These are phyloP conservation scores for Apocrypta bakeri DNA, from an alignment of 1,140 invertebrate species.

Conservation along the genomic window DNA sequence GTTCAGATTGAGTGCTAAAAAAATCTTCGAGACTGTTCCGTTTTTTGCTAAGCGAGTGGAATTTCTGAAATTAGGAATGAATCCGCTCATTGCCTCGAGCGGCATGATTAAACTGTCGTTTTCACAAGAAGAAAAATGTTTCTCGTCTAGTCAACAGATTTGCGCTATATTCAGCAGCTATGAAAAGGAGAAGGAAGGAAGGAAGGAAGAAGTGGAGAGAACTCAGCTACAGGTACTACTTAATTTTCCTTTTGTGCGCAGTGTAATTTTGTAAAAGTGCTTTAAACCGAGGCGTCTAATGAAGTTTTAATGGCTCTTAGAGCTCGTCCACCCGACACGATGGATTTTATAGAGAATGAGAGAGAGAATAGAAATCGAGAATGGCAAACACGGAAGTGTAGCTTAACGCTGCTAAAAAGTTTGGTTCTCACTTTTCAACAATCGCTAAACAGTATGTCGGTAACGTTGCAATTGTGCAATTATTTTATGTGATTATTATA, in stretches of 20 bases:
- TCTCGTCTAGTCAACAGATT: constrained; percentile 29
- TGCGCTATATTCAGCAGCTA: not conserved
- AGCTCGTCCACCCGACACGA: constrained; percentile 29
- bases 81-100: constrained; percentile 17
- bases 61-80: constrained; percentile 37
- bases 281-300: constrained; percentile 51
- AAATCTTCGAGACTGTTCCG: constrained; percentile 1
- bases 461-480: too few species aligned
- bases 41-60: not conserved
- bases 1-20: constrained; percentile 1
- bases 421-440: not conserved
- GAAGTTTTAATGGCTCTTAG: constrained; percentile 52
- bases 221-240: constrained; percentile 42
- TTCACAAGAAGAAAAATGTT: constrained; percentile 35
- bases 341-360: constrained; percentile 3
- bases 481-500: too few species aligned
- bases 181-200: constrained; percentile 34
- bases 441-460: too few species aligned
- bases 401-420: not conserved
- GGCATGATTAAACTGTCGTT: constrained; percentile 36
- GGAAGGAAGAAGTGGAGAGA: constrained; percentile 30
- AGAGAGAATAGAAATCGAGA: not conserved
- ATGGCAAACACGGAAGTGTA: not conserved
- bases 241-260: constrained; percentile 46
- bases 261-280: constrained; percentile 55